Conservation (phyloP, 2,797 vertebrate species). For the Octomys mimax region DNA sequence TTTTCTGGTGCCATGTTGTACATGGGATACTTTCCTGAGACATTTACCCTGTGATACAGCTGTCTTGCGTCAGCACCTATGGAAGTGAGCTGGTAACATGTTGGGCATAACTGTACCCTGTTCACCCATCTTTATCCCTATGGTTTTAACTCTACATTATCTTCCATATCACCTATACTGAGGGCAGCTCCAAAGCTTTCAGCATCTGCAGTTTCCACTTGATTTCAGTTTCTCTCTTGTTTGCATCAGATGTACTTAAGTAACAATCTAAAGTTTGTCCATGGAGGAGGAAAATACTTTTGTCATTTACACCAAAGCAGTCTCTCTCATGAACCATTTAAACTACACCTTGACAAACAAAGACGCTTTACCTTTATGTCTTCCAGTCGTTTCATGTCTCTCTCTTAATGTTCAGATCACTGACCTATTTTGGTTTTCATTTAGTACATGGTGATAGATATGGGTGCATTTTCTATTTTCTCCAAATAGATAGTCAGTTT, state of each 20-base stretch:
- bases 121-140: neutral
- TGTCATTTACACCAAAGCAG: neutral
- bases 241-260: neutral
- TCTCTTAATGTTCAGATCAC: too few relatives aligned
- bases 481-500: too few relatives aligned
- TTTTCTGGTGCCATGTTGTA: neutral
- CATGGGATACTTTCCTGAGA: neutral
- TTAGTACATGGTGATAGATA: too few relatives aligned
- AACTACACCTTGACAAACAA: constrained; percentile 1
- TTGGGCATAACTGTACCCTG: neutral
- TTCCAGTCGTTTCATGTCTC: too few relatives aligned
- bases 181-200: neutral
- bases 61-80: neutral
- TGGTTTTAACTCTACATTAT: neutral
- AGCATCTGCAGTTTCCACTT: neutral
- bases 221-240: neutral
- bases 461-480: too few relatives aligned
- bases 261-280: neutral
- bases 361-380: neutral
- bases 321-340: neutral
- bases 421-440: too few relatives aligned
- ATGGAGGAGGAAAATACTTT: neutral
- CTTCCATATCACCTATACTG: neutral
- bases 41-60: neutral
- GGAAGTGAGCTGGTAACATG: neutral